Conservation (phyloP, 1,140 invertebrate species). For the Drosophila pandora region DNA sequence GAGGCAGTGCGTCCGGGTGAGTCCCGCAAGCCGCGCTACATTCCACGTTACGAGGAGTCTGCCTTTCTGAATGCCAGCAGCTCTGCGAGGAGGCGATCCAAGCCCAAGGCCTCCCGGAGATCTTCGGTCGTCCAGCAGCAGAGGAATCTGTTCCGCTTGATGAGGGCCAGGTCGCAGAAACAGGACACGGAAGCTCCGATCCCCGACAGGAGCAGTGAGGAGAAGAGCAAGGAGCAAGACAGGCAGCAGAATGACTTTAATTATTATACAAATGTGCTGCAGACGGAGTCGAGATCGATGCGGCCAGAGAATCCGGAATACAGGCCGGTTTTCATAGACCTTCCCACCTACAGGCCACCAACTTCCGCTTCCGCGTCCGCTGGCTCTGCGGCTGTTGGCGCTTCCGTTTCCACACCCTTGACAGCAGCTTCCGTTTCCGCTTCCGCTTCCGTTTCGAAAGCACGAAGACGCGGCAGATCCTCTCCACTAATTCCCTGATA, state of each 20-base stretch:
- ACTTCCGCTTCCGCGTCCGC: not conserved
- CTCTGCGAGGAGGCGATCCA: not conserved
- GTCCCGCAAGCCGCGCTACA: conserved; percentile 79
- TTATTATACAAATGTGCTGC: conserved; percentile 74
- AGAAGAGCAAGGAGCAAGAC: not conserved
- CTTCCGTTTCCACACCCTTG: not conserved
- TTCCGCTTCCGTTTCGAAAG: conserved; percentile 15
- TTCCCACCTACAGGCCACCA: conserved; percentile 77
- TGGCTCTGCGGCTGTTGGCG: not conserved
- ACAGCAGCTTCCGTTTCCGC: not conserved
- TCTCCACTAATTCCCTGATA: conserved; percentile 15
- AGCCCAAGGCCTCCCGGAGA: conserved; percentile 8
- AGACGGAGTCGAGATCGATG: conserved; percentile 66
- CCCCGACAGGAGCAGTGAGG: not conserved
- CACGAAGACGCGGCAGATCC: conserved; percentile 46
- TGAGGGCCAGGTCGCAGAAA: conserved; percentile 49
- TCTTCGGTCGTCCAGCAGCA: conserved; percentile 35
- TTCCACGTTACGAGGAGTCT: conserved; percentile 77
- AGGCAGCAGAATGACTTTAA: conserved; percentile 47
- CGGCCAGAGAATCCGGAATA: conserved; percentile 72
- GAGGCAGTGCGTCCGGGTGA: conserved; percentile 22
- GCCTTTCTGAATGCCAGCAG: conserved; percentile 53
- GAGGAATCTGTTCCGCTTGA: conserved; percentile 68
- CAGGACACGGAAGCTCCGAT: not conserved
- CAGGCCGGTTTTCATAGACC: conserved; percentile 72